A percentile compares a stretch with the other conserved stretches of the same genome.
Evolutionary conservation across 2,888 invertebrate genomes (phyloP).

Genomic region (Stenchaetothrips biformis): DNA sequence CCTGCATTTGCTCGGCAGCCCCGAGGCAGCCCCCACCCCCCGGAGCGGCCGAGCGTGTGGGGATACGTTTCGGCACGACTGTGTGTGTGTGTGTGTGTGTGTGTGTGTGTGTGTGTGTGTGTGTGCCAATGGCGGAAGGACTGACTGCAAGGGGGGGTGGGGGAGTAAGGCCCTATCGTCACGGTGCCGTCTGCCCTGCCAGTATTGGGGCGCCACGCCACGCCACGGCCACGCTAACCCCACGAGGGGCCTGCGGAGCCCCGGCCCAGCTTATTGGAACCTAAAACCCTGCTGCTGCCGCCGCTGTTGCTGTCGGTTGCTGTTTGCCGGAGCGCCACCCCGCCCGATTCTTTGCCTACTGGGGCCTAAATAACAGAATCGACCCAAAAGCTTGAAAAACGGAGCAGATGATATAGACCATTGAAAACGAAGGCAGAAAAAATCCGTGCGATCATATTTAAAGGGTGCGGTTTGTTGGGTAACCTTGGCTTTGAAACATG

Average conservation of each 20-base stretch:
- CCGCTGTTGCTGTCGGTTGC: background rate
- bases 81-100: too few relatives aligned
- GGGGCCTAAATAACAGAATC: too few relatives aligned
- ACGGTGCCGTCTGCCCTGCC: slow-evolving; percentile 14
- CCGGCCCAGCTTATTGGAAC: slow-evolving; percentile 7
- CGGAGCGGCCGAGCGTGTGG: too few relatives aligned
- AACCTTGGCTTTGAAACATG: too few relatives aligned
- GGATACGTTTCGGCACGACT: too few relatives aligned
- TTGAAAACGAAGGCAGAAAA: too few relatives aligned
- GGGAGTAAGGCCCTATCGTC: background rate
- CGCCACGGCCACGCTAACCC: background rate
- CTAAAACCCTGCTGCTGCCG: background rate
- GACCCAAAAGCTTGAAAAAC: too few relatives aligned
- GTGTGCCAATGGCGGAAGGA: background rate
- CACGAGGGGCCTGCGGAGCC: background rate
- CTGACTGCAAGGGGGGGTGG: background rate
- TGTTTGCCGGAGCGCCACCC: too few relatives aligned
- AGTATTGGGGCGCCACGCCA: background rate
- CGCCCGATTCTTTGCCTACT: too few relatives aligned
- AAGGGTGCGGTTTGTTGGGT: too few relatives aligned
- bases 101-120: background rate
- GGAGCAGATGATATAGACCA: too few relatives aligned
- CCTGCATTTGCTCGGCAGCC: slow-evolving; percentile 9
- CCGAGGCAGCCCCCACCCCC: background rate
- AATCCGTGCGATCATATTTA: too few relatives aligned